These are phyloP conservation scores for Trachemys scripta DNA, from an alignment of 2,113 vertebrate species.

Conservation along the genomic window DNA sequence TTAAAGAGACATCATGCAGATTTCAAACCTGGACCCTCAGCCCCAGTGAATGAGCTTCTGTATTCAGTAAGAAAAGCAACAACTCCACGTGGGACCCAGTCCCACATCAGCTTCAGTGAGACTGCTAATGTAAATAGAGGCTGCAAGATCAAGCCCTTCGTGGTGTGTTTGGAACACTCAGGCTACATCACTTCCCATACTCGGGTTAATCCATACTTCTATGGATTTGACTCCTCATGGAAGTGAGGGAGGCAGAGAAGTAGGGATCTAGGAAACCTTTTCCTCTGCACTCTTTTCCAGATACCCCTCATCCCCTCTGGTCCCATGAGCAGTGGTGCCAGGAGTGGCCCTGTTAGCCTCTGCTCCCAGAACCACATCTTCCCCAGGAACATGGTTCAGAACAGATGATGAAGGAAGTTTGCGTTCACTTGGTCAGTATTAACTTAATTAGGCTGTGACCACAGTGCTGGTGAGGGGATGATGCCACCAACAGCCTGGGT, in stretches of 20 bases:
- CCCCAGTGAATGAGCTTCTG: not conserved
- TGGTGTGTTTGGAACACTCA: not conserved
- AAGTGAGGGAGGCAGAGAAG: not conserved
- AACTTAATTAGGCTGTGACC: not conserved
- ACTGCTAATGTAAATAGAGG: not conserved
- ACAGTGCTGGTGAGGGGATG: not conserved
- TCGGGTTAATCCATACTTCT: not conserved
- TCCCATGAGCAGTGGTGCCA: not conserved
- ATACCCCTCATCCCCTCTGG: not conserved
- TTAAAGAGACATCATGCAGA: conserved; percentile 24
- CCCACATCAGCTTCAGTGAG: not conserved
- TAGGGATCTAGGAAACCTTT: not conserved
- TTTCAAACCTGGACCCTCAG: not conserved
- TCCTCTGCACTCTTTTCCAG: not conserved
- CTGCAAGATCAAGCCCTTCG: not conserved
- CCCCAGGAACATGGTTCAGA: not conserved
- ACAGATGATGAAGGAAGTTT: not conserved
- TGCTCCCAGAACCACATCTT: not conserved
- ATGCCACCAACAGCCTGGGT: not conserved
- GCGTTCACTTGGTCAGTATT: not conserved
- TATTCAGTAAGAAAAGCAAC: not conserved
- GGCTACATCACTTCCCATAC: not conserved
- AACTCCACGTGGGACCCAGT: not conserved
- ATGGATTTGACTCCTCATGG: not conserved
- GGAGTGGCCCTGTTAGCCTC: not conserved